phyloP scores from a whole-genome alignment of 2,113 vertebrate genomes.

The Atlantisia rogersi region DNA sequence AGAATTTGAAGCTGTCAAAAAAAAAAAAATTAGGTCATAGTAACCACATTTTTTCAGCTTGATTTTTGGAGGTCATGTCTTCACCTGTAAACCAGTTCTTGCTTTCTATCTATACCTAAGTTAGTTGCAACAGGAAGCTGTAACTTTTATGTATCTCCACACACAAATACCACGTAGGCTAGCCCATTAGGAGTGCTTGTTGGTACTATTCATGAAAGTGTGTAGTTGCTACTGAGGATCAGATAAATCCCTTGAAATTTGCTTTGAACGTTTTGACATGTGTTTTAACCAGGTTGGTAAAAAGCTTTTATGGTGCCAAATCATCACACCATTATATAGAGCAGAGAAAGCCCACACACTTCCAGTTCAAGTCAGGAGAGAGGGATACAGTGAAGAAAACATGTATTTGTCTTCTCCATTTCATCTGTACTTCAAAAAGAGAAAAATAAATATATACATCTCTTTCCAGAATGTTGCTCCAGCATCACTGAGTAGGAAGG shows the following conservation, averaged over 20 bases:
- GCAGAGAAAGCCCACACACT: not conserved
- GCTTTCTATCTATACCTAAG: not conserved
- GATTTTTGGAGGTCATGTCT: not conserved
- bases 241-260: not conserved
- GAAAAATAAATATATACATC: not conserved
- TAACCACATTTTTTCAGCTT: not conserved
- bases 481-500: not conserved
- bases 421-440: not conserved
- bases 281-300: not conserved
- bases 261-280: not conserved
- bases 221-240: not conserved
- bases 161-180: not conserved
- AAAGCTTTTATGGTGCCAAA: not conserved
- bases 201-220: not conserved
- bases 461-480: constrained; percentile 7
- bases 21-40: not conserved
- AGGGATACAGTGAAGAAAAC: not conserved
- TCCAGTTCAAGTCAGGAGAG: not conserved
- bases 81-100: not conserved
- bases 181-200: not conserved
- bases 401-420: not conserved
- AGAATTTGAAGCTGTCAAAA: not conserved
- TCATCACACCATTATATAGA: not conserved
- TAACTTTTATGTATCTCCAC: not conserved
- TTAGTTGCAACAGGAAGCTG: not conserved